Evolutionary conservation across 2,888 invertebrate species (phyloP).

Genomic region (Sminthurides aquaticus): DNA sequence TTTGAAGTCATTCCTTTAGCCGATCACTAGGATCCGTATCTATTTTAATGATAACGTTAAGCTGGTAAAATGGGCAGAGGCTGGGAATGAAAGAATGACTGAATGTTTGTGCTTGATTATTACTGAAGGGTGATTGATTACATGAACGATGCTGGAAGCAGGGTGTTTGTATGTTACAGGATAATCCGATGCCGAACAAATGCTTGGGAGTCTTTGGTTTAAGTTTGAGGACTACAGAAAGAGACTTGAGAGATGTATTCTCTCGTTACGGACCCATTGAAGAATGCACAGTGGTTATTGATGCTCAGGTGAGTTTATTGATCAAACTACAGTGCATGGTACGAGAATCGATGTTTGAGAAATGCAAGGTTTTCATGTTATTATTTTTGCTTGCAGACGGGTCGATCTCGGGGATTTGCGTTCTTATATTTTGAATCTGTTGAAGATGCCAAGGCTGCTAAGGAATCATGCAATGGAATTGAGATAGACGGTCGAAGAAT

Average conservation of each 20-base stretch:
- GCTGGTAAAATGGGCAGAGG: too few species aligned
- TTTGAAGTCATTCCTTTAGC: too few species aligned
- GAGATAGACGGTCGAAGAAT: slow-evolving; percentile 89
- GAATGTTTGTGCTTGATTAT: too few species aligned
- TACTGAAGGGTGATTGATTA: too few species aligned
- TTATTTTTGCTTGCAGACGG: slow-evolving; percentile 58
- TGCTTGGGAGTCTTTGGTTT: slow-evolving; percentile 56
- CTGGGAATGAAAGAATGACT: too few species aligned
- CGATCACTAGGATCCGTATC: too few species aligned
- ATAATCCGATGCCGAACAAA: slow-evolving; percentile 51
- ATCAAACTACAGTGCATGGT: not conserved
- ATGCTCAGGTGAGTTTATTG: slow-evolving; percentile 36
- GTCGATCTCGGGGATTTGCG: slow-evolving; percentile 88
- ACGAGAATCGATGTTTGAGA: not conserved
- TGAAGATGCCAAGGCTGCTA: slow-evolving; percentile 85
- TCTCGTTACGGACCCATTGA: slow-evolving; percentile 53
- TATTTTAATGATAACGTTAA: too few species aligned
- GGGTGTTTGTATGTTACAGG: slow-evolving; percentile 45
- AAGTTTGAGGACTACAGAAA: slow-evolving; percentile 54
- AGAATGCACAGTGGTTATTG: slow-evolving; percentile 44
- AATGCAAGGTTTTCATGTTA: not conserved
- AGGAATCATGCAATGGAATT: slow-evolving; percentile 87
- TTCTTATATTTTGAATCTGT: slow-evolving; percentile 86
- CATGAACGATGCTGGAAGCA: too few species aligned
- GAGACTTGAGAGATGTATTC: slow-evolving; percentile 53